Evolutionary conservation across 2,797 vertebrate species (phyloP), one percentile per base, ranked within the genome.

Genomic region (Bryconaethiops microstoma): DNA sequence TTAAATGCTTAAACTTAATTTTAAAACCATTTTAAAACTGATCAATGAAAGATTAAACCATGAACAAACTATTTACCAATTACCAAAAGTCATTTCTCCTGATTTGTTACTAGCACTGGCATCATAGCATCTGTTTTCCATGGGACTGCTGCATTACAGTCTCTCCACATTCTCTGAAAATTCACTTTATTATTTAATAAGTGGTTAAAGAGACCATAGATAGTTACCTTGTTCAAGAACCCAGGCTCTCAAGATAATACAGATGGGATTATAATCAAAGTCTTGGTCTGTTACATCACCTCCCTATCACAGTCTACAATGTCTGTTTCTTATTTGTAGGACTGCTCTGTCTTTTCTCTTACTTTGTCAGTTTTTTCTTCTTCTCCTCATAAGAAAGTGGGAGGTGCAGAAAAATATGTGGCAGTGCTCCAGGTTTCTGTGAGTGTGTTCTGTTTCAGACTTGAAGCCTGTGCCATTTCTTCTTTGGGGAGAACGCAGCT

Each of bases 281-380:
- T 76, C 86, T 64, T 81, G 74, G 40, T 90, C 73, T 79, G 85
- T 94, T 91, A 93, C 92, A 90, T 94, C 91, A 92, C 89, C 86
- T 77, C 89, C 81, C 84, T 78, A 78, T 80, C 55, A 91, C 86
- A 86, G 89, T 83, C 48, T 16, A 74, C 83, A 88, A 88, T 71
- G 88, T 93, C 93, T 95, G 93, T 88, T 91, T 94, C 90, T 92
- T 89, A 89, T 94, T 94, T 92, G 86, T 40, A 62, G 69, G 65
- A 67, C 72, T 78, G 86, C 83, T 74, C 60, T 75, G 29, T 78
- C 81, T 73, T 81, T 82, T 77, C 42, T 17, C 21, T 78, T 80
- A 4, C 74, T 83, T 87, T 72, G 54, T 84, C n/a, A 54, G 4
- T 55, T 68, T 80, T 70, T 80, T 73, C 83, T 67, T 19, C 81